Evolutionary conservation across 1,140 invertebrate species (phyloP).

Genomic region (Conopomorpha cramerella): DNA sequence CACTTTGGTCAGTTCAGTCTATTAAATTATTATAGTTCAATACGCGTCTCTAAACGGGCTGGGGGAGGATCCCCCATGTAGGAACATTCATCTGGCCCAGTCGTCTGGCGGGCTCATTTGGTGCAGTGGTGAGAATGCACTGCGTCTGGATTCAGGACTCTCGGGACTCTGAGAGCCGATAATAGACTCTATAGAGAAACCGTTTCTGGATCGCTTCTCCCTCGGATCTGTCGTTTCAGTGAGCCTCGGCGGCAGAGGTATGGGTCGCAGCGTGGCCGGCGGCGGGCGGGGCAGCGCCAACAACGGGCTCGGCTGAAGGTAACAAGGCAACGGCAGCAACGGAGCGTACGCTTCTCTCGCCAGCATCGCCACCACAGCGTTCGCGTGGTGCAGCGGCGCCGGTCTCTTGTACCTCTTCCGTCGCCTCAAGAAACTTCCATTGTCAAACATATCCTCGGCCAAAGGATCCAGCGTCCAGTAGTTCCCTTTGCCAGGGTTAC

Average conservation of each 20-base stretch:
- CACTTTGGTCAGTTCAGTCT: constrained; percentile 3
- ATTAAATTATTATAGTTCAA: constrained; percentile 9
- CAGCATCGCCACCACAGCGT: constrained; percentile 48
- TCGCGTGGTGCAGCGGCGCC: constrained; percentile 49
- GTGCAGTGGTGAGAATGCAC: constrained; percentile 50
- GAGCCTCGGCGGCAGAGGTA: constrained; percentile 37
- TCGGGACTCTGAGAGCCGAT: constrained; percentile 30
- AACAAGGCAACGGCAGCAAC: constrained; percentile 44
- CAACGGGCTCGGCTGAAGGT: constrained; percentile 39
- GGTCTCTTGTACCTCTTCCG: constrained; percentile 95
- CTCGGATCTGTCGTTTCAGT: constrained; percentile 34
- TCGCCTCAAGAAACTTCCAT: constrained; percentile 93
- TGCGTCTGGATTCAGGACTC: constrained; percentile 27
- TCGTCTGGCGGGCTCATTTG: constrained; percentile 39
- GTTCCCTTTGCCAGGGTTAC: constrained; percentile 98
- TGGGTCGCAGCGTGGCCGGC: constrained; percentile 39
- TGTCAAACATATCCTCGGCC: constrained; percentile 99
- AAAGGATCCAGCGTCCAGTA: constrained; percentile 98
- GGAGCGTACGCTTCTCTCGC: constrained; percentile 51
- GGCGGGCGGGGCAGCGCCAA: constrained; percentile 41
- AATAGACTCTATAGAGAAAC: constrained; percentile 57
- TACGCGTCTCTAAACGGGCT: constrained; percentile 20
- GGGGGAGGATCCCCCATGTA: constrained; percentile 22
- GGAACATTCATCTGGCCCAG: constrained; percentile 55
- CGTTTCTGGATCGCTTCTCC: constrained; percentile 43